A percentile compares a stretch with the other conserved stretches of the same genome.
Evolutionary conservation across 1,140 invertebrate species (phyloP).

Genomic region (Leptinotarsa defecta): DNA sequence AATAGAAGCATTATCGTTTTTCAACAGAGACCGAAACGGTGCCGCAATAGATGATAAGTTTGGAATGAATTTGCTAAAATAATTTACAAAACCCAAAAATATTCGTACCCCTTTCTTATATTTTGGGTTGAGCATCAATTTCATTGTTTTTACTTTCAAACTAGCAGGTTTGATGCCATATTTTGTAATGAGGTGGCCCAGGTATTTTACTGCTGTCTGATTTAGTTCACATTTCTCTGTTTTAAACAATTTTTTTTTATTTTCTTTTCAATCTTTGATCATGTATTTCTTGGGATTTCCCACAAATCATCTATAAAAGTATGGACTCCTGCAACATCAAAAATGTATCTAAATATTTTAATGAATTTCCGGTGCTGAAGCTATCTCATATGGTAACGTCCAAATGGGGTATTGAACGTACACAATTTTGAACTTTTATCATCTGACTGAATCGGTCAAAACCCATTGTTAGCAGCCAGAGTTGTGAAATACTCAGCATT

Average conservation of each 20-base stretch:
- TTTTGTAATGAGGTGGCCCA: neutral
- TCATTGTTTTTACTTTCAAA: neutral
- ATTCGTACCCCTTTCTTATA: neutral
- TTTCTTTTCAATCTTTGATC: neutral
- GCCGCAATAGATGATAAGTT: neutral
- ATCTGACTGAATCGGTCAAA: neutral
- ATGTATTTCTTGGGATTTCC: neutral
- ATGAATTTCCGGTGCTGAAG: neutral
- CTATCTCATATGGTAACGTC: neutral
- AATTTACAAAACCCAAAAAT: neutral
- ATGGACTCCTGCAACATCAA: neutral
- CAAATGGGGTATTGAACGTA: neutral
- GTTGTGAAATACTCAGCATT: neutral
- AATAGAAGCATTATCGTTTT: neutral
- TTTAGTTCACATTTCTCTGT: neutral
- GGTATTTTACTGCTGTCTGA: neutral
- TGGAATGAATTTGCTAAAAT: neutral
- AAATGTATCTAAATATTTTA: neutral
- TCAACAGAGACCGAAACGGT: neutral
- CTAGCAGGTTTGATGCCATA: neutral
- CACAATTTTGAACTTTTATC: neutral
- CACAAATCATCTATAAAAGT: neutral
- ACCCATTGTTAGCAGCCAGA: neutral
- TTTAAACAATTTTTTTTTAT: neutral
- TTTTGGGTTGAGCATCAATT: neutral